Evolutionary conservation across 2,888 invertebrate genomes (phyloP).

Genomic region (Acrobasis consociella): DNA sequence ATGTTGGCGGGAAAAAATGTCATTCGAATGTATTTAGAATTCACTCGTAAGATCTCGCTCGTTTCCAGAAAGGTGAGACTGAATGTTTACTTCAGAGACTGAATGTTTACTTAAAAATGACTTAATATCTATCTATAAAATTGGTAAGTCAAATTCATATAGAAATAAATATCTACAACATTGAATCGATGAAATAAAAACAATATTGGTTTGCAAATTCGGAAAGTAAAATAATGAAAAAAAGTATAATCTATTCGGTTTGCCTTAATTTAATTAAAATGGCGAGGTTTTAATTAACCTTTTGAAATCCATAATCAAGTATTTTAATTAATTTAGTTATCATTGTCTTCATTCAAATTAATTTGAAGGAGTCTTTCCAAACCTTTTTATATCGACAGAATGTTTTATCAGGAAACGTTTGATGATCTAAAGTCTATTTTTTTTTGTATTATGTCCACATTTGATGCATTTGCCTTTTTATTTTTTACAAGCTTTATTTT

Average conservation of each 20-base stretch:
- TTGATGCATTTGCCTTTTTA: no score
- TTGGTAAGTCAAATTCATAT: no score
- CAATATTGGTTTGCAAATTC: not conserved
- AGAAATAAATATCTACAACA: not conserved
- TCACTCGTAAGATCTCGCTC: no score
- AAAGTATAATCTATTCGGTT: constrained; percentile 37
- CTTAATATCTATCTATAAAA: no score
- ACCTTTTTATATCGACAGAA: not conserved
- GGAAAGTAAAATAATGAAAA: constrained; percentile 25
- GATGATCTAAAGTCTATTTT: not conserved
- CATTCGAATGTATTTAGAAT: no score
- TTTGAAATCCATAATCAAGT: constrained; percentile 45
- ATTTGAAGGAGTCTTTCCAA: constrained; percentile 34
- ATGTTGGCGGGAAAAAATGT: no score
- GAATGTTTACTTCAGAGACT: no score
- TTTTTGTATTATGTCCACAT: not conserved
- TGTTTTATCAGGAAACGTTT: constrained; percentile 23
- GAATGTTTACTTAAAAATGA: no score
- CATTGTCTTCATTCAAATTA: constrained; percentile 41
- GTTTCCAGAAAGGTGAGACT: no score
- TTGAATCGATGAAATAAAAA: constrained; percentile 1
- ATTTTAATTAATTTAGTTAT: constrained; percentile 49
- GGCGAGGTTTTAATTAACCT: constrained; percentile 36
- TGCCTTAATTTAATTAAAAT: constrained; percentile 44
- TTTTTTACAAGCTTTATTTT: no score